Percentiles rank a stretch among this genome's conserved stretches.
Evolutionary conservation across 92 coral and sea anemone species (phyloP).

Genomic region (Umimayanthus chanpuru): DNA sequence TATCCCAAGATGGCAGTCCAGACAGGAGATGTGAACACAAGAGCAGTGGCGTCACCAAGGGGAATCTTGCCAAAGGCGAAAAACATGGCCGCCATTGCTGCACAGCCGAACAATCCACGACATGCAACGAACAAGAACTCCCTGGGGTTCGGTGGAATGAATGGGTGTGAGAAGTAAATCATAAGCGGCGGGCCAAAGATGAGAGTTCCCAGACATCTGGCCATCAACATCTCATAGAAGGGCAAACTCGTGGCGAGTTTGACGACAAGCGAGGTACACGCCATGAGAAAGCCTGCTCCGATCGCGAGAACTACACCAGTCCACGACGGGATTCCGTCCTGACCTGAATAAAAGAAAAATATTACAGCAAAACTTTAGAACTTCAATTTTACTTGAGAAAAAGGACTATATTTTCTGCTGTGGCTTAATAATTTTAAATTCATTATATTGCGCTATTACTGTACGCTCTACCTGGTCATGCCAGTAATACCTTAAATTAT

Average conservation of each 20-base stretch:
- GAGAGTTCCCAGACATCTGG: conserved; percentile 36
- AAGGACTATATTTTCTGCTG: no score
- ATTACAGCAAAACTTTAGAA: no score
- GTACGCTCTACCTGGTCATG: no score
- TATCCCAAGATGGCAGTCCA: conserved; percentile 53
- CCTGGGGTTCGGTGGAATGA: conserved; percentile 6
- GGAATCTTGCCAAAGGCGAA: conserved; percentile 52
- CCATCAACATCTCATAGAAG: conserved; percentile 41
- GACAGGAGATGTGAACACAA: conserved; percentile 53
- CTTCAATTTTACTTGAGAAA: no score
- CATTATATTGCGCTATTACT: no score
- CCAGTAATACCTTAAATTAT: no score
- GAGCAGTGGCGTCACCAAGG: conserved; percentile 49
- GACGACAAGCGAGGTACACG: conserved; percentile 25
- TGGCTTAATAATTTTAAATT: no score
- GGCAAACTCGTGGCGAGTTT: conserved; percentile 37
- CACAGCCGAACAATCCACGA: conserved; percentile 50
- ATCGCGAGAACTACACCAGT: conserved; percentile 13
- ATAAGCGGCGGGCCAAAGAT: conserved; percentile 37
- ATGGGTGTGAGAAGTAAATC: conserved; percentile 28
- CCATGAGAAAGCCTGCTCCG: conserved; percentile 30
- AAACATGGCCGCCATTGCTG: conserved; percentile 44
- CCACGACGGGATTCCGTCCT: neutral
- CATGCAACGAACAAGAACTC: conserved; percentile 12
- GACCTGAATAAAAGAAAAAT: neutral